These are phyloP conservation scores for Drosophila malerkotliana DNA, from an alignment of 1,140 invertebrate species.

Conservation along the genomic window DNA sequence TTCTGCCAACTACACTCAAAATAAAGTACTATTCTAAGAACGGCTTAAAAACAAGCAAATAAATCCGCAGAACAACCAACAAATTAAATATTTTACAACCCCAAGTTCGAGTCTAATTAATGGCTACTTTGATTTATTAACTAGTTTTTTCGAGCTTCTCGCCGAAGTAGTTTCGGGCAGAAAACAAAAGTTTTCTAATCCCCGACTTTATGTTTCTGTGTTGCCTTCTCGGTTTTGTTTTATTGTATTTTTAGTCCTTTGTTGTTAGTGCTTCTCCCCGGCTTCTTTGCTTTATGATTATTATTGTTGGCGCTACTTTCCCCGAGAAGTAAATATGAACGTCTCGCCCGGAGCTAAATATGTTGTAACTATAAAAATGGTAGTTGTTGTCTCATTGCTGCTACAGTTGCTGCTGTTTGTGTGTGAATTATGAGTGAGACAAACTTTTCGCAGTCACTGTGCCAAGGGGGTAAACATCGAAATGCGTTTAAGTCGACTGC, in stretches of 20 bases:
- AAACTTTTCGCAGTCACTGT: conserved; percentile 50
- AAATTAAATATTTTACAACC: neutral
- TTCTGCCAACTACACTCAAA: conserved; percentile 11
- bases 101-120: neutral
- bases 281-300: conserved; percentile 68
- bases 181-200: conserved; percentile 4
- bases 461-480: conserved; percentile 41
- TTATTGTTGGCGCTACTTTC: conserved; percentile 66
- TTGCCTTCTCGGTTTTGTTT: conserved; percentile 11
- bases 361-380: conserved; percentile 69
- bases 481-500: conserved; percentile 53
- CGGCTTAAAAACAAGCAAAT: neutral
- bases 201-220: conserved; percentile 11
- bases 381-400: conserved; percentile 25
- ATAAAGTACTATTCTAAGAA: neutral
- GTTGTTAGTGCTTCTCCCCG: conserved; percentile 23
- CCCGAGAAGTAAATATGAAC: conserved; percentile 73
- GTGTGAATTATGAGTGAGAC: conserved; percentile 41
- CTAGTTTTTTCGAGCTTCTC: neutral
- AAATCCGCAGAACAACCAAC: neutral
- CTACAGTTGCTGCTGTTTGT: conserved; percentile 23
- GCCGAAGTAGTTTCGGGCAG: neutral
- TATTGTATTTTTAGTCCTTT: conserved; percentile 28
- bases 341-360: conserved; percentile 71
- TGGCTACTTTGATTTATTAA: neutral